These are phyloP conservation scores for Sinopyrophorus schimmeli DNA, from an alignment of 2,888 invertebrate genomes.

Conservation along the genomic window DNA sequence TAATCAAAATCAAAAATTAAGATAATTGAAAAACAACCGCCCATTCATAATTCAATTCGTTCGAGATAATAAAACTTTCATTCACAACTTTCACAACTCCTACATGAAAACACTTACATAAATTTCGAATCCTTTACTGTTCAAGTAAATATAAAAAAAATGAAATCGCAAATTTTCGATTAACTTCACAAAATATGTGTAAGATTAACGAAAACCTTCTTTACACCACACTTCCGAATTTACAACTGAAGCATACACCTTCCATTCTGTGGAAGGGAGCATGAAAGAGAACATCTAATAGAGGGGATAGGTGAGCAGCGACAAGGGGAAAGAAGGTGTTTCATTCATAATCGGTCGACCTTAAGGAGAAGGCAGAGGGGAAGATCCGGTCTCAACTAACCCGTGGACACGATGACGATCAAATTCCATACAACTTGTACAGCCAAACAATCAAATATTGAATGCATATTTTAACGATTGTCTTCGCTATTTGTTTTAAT, in stretches of 20 bases:
- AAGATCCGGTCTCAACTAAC: constrained; percentile 41
- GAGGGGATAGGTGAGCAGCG: constrained; percentile 41
- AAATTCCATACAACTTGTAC: constrained; percentile 32
- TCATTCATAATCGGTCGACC: constrained; percentile 56
- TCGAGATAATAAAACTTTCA: constrained; percentile 6
- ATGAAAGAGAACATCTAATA: constrained; percentile 47
- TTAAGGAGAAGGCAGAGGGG: constrained; percentile 38
- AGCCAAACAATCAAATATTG: constrained; percentile 23
- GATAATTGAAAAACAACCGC: constrained; percentile 1
- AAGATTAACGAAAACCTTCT: constrained; percentile 10
- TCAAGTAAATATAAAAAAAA: too few species aligned
- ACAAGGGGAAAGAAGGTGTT: constrained; percentile 57
- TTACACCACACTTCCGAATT: constrained; percentile 43
- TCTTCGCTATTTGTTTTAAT: too few species aligned
- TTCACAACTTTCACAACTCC: constrained; percentile 7
- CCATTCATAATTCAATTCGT: neutral
- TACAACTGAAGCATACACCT: constrained; percentile 53
- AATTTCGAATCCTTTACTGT: neutral
- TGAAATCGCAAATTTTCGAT: neutral
- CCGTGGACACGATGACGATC: constrained; percentile 33
- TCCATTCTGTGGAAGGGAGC: constrained; percentile 40
- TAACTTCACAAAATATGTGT: neutral
- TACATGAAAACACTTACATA: constrained; percentile 1
- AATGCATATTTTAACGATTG: too few species aligned
- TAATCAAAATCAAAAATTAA: neutral